Base-by-base conservation (phyloP, 2,113 vertebrate species). In the Xiphorhynchus elegans region DNA sequence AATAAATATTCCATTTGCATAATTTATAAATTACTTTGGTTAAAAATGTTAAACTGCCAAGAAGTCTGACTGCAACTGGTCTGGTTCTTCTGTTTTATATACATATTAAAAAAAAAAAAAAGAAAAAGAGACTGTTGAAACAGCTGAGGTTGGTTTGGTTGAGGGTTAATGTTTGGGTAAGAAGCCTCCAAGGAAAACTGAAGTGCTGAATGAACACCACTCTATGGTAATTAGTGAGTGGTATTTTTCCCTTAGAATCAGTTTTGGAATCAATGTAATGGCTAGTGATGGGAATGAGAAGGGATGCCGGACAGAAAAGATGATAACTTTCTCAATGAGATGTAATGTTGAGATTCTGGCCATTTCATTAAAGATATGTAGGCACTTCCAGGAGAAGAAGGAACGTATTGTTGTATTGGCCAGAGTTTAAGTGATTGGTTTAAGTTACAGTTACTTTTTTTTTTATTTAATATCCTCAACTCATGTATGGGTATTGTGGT, bases 141-240 rank as follows among this genome's bases (percentile, higher is more conserved):
- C 95, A 96, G 96, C 96, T 96, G 96, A 97, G 62, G 88, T 60
- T 93, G 80, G 96, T 95, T 96, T 95, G 92, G 93, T 96, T 88
- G 96, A 92, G 83, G 93, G 88, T 95, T 96, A 92, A 78, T 95
- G 95, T 96, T 96, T 97, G 93, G 49, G 88, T 94, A 96, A 87
- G 96, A 92, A 96, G 49, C 86, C 95, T 96, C 96, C 93, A 95
- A 96, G 96, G 96, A 96, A 95, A 96, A 93, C 90, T 89, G 68
- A 96, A 97, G 93, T 94, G 95, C 90, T 95, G 95, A 96, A 96
- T 96, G 96, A 96, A 96, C 92, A 84, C 93, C 73, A 75, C 92
- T 94, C 86, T 59, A 78, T 96, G 93, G 92, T 96, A 96, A 97
- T 97, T 94, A 93, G 90, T 12, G 66, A 92, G 92, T 28, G 66